Evolutionary conservation across 2,113 vertebrate species (phyloP).

Genomic region (Chinchilla lanigera): DNA sequence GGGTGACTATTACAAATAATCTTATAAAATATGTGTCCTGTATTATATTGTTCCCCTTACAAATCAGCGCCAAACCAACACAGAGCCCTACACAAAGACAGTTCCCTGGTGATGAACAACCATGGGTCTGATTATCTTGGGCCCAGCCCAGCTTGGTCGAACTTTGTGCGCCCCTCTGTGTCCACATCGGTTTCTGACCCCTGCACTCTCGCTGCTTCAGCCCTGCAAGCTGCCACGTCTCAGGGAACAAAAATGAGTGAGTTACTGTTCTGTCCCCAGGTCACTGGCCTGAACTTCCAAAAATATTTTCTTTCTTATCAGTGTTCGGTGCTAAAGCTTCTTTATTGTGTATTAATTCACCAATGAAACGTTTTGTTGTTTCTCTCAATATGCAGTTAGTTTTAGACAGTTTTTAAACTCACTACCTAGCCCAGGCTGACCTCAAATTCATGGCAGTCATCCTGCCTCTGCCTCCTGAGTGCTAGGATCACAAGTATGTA

Average conservation of each 20-base stretch:
- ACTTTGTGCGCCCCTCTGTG: neutral
- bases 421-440: neutral
- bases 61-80: too few relatives aligned
- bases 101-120: too few relatives aligned
- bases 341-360: neutral
- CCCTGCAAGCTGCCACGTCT: neutral
- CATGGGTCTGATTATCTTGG: neutral
- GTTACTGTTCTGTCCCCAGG: neutral
- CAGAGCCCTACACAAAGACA: fast-evolving
- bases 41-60: too few relatives aligned
- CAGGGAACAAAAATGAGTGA: neutral
- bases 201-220: neutral
- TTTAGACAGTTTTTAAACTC: neutral
- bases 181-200: neutral
- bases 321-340: neutral
- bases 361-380: neutral
- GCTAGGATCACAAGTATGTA: neutral
- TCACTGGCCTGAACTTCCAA: neutral
- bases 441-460: neutral
- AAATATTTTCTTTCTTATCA: neutral
- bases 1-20: too few relatives aligned
- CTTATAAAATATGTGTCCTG: too few relatives aligned
- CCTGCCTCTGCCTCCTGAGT: neutral
- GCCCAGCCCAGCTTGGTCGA: neutral
- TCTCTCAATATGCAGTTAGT: neutral